These are phyloP conservation scores for Thaumatotibia leucotreta DNA, from an alignment of 1,140 invertebrate species.

Conservation along the genomic window DNA sequence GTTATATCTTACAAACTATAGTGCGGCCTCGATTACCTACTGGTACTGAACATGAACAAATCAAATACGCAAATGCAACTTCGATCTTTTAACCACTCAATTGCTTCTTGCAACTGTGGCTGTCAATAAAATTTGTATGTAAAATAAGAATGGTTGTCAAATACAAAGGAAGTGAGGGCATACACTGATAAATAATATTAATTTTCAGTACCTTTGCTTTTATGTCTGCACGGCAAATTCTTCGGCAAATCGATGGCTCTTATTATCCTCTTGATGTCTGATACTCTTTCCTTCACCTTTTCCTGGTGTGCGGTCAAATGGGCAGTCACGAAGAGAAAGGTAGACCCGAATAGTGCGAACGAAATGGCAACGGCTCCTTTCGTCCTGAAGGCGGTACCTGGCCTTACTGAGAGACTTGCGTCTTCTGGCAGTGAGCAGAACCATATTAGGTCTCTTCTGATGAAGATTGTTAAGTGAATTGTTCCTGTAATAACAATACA, in stretches of 20 bases:
- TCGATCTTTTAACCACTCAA: no score
- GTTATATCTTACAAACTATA: no score
- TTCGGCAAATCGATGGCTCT: conserved; percentile 91
- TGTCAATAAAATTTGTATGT: no score
- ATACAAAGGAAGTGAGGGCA: no score
- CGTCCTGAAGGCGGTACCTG: conserved; percentile 91
- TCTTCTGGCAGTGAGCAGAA: conserved; percentile 95
- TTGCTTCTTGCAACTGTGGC: no score
- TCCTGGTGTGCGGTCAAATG: conserved; percentile 94
- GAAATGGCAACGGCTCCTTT: conserved; percentile 94
- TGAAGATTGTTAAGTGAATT: conserved; percentile 90
- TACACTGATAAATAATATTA: no score
- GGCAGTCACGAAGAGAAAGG: conserved; percentile 94
- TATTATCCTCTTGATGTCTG: conserved; percentile 91
- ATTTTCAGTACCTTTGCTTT: conserved; percentile 81
- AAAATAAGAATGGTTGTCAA: no score
- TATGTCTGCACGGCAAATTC: conserved; percentile 85
- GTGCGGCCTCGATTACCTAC: no score
- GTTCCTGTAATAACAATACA: conserved; percentile 80
- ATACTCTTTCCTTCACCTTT: conserved; percentile 90
- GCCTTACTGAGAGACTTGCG: conserved; percentile 89
- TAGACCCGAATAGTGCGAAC: conserved; percentile 94
- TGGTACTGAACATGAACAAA: no score
- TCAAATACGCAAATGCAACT: no score
- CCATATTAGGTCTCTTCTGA: conserved; percentile 94